These are phyloP conservation scores for Sebastes steindachneri DNA, from an alignment of 2,797 vertebrate genomes.

Conservation along the genomic window DNA sequence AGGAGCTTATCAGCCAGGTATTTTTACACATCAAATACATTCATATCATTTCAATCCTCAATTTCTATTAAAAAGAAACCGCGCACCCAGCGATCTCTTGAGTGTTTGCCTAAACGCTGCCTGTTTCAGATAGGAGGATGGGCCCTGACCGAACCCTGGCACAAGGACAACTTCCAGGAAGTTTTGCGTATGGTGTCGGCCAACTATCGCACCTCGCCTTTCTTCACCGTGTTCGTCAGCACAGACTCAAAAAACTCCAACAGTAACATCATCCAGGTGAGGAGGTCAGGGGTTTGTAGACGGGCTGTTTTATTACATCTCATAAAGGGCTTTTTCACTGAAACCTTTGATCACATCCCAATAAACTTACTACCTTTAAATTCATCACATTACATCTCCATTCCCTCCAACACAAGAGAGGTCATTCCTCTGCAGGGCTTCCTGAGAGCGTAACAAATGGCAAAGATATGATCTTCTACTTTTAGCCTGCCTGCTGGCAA, in stretches of 20 bases:
- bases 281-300: background rate
- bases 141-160: constrained; percentile 88
- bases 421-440: background rate
- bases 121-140: constrained; percentile 91
- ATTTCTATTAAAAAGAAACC: background rate
- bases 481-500: background rate
- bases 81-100: background rate
- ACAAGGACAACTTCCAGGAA: constrained; percentile 90
- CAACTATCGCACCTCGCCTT: constrained; percentile 89
- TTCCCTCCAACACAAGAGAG: background rate
- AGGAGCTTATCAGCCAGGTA: constrained; percentile 92
- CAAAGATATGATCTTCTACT: constrained; percentile 18
- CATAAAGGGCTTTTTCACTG: background rate
- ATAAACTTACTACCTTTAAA: background rate
- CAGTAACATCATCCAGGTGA: constrained; percentile 96
- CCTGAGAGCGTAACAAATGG: background rate
- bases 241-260: constrained; percentile 97
- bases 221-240: constrained; percentile 94
- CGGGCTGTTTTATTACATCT: background rate
- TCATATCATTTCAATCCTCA: background rate
- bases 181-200: constrained; percentile 89
- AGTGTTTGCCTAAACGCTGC: background rate
- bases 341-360: background rate
- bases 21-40: background rate
- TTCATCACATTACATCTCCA: background rate